Conservation (phyloP, 2,797 vertebrate species). For the Rhynchonycteris naso region DNA sequence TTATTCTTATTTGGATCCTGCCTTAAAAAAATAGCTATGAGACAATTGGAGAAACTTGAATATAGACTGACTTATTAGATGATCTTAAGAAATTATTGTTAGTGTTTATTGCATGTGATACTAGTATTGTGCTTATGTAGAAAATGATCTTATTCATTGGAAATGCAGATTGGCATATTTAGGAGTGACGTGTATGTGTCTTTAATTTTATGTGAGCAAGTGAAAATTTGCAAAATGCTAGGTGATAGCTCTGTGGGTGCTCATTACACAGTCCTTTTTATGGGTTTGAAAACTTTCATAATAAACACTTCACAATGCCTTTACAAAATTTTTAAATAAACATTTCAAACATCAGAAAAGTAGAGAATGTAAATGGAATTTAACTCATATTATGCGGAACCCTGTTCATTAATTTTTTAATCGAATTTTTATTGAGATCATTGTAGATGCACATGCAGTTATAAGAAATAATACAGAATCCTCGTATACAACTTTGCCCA, state of each 20-base stretch:
- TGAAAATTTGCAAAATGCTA: background rate
- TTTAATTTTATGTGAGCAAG: background rate
- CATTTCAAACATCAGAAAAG: background rate
- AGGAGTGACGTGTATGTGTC: background rate
- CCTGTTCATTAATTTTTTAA: constrained; percentile 26
- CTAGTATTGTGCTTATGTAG: background rate
- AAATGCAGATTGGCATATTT: background rate
- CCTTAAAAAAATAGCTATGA: background rate
- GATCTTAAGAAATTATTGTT: background rate
- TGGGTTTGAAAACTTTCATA: background rate
- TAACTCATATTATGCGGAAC: background rate
- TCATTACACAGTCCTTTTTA: background rate
- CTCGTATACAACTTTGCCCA: background rate
- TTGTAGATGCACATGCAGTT: background rate
- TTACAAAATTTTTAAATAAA: background rate
- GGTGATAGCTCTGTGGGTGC: background rate
- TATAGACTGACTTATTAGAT: background rate
- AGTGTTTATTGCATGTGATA: background rate
- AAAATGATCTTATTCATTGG: background rate
- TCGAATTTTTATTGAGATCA: constrained; percentile 39
- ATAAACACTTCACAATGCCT: background rate
- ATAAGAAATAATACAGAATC: background rate
- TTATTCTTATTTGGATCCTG: background rate
- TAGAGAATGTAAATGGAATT: background rate
- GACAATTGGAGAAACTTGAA: background rate